Evolutionary conservation across 2,113 vertebrate genomes (phyloP).

Genomic region (Excalfactoria chinensis): DNA sequence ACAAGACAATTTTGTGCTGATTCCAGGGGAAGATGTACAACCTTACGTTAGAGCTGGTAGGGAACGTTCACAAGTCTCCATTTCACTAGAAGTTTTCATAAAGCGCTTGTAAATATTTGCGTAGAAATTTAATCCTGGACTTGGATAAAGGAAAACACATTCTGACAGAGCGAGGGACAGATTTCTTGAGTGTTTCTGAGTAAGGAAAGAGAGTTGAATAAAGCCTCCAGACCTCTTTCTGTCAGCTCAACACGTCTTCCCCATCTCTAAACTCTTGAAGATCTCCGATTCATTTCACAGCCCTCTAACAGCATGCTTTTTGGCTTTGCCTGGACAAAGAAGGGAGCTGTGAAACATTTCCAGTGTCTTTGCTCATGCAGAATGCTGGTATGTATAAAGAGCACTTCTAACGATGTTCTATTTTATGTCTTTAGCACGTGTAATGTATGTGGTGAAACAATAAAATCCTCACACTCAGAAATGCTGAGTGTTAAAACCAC

Average conservation of each 20-base stretch:
- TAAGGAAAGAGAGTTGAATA: background rate
- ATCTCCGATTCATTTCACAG: background rate
- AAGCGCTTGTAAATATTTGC: background rate
- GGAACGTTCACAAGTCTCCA: background rate
- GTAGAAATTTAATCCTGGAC: slow-evolving; percentile 30
- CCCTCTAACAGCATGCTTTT: background rate
- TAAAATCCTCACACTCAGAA: slow-evolving; percentile 8
- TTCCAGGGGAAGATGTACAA: slow-evolving; percentile 24
- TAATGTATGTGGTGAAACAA: background rate
- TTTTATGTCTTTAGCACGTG: background rate
- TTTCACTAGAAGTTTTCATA: slow-evolving; percentile 31
- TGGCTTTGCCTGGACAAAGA: background rate
- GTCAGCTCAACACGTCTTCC: background rate
- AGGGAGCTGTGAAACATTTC: background rate
- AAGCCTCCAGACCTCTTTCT: background rate
- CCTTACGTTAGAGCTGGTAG: background rate
- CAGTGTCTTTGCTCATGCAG: background rate
- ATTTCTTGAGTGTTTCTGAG: background rate
- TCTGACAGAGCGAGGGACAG: background rate
- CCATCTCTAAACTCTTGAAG: background rate
- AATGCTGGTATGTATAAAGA: background rate
- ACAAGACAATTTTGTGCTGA: background rate
- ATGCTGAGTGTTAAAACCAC: slow-evolving; percentile 2
- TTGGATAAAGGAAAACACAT: background rate
- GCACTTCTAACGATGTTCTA: background rate